A percentile compares a stretch with the other conserved stretches of the same genome.
phyloP scores from a whole-genome alignment of 2,888 invertebrate genomes.

The Dasypolia templi region DNA sequence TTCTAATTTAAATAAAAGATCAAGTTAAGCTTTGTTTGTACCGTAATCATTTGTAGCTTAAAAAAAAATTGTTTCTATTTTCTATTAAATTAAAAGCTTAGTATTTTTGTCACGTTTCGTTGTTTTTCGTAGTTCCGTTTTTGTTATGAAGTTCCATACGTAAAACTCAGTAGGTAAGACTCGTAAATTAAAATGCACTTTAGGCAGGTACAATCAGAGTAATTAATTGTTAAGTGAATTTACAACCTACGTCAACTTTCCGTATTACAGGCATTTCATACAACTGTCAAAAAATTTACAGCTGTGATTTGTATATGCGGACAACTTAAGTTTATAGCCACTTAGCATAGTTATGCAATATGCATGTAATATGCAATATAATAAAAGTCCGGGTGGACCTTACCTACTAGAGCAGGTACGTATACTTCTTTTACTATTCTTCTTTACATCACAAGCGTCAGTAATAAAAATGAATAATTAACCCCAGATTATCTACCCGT shows the following conservation, averaged over 20 bases:
- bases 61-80: neutral
- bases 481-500: constrained; percentile 25
- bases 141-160: neutral
- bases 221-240: neutral
- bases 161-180: neutral
- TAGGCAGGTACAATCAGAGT: neutral
- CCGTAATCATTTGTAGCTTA: neutral
- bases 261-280: neutral
- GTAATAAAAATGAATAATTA: constrained; percentile 35
- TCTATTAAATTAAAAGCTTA: neutral
- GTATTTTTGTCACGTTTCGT: neutral
- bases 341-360: too few species aligned
- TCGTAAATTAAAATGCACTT: neutral
- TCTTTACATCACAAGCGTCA: neutral
- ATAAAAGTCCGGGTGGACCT: too few species aligned
- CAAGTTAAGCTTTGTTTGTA: neutral
- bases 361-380: too few species aligned
- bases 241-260: neutral
- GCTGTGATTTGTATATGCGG: neutral
- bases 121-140: neutral
- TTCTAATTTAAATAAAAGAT: neutral
- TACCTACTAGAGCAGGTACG: neutral
- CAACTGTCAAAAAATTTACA: neutral
- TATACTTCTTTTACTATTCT: constrained; percentile 5
- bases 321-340: neutral